These are phyloP conservation scores for Prionailurus bengalensis DNA, from an alignment of 2,113 vertebrate species.

Conservation along the genomic window DNA sequence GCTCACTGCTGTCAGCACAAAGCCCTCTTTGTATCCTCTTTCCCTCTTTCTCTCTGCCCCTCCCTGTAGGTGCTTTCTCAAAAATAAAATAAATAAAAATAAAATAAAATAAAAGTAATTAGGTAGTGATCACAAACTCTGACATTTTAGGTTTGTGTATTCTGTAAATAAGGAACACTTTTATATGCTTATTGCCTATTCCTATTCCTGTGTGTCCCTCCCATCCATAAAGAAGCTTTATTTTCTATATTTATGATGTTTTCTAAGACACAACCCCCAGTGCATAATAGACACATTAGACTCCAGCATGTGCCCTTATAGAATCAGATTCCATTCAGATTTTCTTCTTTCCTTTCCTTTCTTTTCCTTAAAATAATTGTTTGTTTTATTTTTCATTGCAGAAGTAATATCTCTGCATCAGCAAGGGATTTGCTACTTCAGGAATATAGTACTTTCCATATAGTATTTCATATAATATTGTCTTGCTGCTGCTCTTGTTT, in stretches of 20 bases:
- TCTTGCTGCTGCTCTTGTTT: background rate
- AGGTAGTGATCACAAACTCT: background rate
- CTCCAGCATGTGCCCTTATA: background rate
- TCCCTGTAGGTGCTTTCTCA: no score
- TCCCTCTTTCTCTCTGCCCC: no score
- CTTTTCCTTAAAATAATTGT: background rate
- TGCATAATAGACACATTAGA: background rate
- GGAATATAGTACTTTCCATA: conserved; percentile 9
- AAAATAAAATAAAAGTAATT: background rate
- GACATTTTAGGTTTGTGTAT: background rate
- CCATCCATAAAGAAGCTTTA: background rate
- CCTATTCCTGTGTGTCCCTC: background rate
- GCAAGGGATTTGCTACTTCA: background rate
- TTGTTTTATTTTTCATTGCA: conserved; percentile 43
- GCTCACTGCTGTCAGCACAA: no score
- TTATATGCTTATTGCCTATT: background rate
- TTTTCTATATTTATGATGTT: background rate
- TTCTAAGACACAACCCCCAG: background rate
- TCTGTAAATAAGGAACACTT: background rate
- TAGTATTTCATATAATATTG: background rate
- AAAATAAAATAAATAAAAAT: no score
- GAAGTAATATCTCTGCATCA: conserved; percentile 19
- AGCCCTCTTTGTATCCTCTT: no score
- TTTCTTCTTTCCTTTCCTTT: background rate
- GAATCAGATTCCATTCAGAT: background rate